These are phyloP conservation scores for Auanema freiburgensis DNA, from an alignment of 2,888 invertebrate species.

Conservation along the genomic window DNA sequence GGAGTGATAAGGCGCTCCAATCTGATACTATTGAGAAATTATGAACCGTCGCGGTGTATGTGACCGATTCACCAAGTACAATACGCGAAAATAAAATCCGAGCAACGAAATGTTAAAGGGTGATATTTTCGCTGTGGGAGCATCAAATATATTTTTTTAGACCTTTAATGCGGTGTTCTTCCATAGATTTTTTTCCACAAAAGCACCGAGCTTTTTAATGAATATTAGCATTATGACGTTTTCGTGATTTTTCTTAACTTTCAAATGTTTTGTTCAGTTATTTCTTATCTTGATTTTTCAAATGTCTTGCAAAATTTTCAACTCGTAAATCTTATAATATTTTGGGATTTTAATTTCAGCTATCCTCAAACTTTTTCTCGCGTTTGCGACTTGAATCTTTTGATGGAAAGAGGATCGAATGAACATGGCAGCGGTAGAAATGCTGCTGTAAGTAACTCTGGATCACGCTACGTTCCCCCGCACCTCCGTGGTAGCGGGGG, in stretches of 20 bases:
- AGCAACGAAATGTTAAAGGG: constrained; percentile 3
- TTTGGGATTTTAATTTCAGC: neutral
- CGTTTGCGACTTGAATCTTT: constrained; percentile 35
- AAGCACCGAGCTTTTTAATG: too few species aligned
- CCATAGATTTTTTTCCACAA: too few species aligned
- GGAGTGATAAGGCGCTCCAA: too few species aligned
- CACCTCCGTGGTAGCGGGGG: constrained; percentile 43
- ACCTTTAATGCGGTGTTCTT: too few species aligned
- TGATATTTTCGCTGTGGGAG: neutral
- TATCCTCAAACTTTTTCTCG: constrained; percentile 14
- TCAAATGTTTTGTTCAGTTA: neutral
- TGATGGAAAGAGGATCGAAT: constrained; percentile 49
- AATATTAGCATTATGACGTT: too few species aligned
- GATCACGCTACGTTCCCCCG: constrained; percentile 56
- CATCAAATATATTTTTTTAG: too few species aligned
- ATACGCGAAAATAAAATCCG: too few species aligned
- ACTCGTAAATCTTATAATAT: neutral
- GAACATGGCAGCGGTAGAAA: constrained; percentile 48
- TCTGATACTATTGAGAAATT: too few species aligned
- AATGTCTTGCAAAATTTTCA: neutral
- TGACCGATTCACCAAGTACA: too few species aligned
- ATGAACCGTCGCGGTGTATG: too few species aligned
- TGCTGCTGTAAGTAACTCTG: constrained; percentile 42
- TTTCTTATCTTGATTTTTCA: neutral
- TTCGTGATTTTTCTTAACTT: too few species aligned